Base-by-base conservation (phyloP, 2,113 vertebrate species). In the Charadrius vociferus region DNA sequence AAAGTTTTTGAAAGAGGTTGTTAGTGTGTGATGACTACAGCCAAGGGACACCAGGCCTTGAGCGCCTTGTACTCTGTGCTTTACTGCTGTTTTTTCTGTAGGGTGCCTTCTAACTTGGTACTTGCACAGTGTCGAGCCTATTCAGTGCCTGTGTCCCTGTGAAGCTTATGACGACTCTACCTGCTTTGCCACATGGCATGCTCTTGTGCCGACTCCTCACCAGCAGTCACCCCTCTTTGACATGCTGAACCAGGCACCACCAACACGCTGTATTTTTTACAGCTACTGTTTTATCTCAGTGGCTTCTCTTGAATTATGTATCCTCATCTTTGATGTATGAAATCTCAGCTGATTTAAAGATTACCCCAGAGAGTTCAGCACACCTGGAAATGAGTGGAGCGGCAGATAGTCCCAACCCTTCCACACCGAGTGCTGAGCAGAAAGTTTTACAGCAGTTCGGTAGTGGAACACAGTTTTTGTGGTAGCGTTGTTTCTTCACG, bases 341-440 rank as follows among this genome's bases (percentile, higher is more conserved):
- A 95, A 94, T 93, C 97, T 97, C 96, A 91, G 62, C 86, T 96
- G 96, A 97, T 97, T 97, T 95, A 93, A 91, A 95, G 86, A 95
- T 96, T 96, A 96, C 93, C 86, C 89, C 27, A 68, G 94, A 95
- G 93, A 94, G 29, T 91, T 95, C 66, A 87, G 81, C 70, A 66
- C 91, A 97, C 89, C 94, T 97, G 96, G 91, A 96, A 82, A 73
- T 53, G 86, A 97, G 75, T 5, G 3, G 34, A 87, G 55, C 4
- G 2, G 78, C 61, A 66, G 88, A 91, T 79, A 95, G 81, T 95
- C 78, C 70, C 81, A 58, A 10, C 36, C 74, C 37, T 87, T 89
- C 77, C 53, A 65, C 13, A 5, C 34, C 1, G 29, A 79, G 77
- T 27, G 16, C 30, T 0, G 0, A 81, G 19, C 30, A 53, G 73